A percentile compares a stretch with the other conserved stretches of the same genome.
phyloP scores from a whole-genome alignment of 2,113 vertebrate genomes.

The Potamarius usumacintae region DNA sequence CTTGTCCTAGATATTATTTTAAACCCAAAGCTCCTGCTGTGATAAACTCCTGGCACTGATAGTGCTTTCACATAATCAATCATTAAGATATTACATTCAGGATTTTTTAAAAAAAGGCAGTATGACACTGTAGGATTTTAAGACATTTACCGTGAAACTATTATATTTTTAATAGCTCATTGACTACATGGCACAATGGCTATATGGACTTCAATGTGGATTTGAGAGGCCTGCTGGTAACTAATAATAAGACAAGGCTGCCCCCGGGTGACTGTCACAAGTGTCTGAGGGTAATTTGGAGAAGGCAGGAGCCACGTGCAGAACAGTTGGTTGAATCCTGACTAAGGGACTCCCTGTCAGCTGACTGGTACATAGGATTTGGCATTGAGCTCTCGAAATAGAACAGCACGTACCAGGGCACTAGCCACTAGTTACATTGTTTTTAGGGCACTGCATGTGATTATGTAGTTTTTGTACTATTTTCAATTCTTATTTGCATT shows the following conservation, averaged over 20 bases:
- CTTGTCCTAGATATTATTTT: neutral
- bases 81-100: neutral
- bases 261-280: conserved; percentile 8
- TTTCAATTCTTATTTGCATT: no score
- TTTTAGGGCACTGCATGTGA: neutral
- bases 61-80: neutral
- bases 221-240: neutral
- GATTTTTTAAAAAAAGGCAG: neutral
- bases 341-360: neutral
- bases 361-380: neutral
- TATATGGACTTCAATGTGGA: neutral
- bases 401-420: neutral
- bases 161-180: neutral
- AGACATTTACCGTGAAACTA: neutral
- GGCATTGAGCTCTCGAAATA: neutral
- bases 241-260: neutral
- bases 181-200: neutral
- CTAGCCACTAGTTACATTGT: neutral
- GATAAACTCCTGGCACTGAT: neutral
- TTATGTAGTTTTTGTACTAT: neutral
- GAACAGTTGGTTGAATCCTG: conserved; percentile 4
- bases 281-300: neutral
- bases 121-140: neutral
- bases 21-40: neutral
- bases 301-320: neutral